Conservation (phyloP, 1,140 invertebrate genomes). For the Brachionus plicatilis region DNA sequence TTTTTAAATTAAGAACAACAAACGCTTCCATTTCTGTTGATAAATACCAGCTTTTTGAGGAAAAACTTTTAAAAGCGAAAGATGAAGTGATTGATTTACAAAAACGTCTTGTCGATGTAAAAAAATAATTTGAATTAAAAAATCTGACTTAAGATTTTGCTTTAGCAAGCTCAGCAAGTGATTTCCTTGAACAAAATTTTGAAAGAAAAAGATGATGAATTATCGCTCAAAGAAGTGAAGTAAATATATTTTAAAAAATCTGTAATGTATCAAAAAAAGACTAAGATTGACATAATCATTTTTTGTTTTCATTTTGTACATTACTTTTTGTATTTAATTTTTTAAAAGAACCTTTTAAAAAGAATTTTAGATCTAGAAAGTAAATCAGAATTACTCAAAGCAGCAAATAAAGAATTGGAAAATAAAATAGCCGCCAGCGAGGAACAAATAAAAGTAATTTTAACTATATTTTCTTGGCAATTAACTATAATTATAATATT, state of each 20-base stretch:
- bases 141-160: not conserved
- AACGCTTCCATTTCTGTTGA: not conserved
- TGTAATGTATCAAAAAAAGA: too few relatives aligned
- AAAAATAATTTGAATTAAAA: not conserved
- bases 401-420: constrained; percentile 50
- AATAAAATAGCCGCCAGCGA: not conserved
- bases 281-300: too few relatives aligned
- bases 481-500: too few relatives aligned
- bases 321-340: not conserved
- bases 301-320: not conserved
- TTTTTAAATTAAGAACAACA: not conserved
- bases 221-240: constrained; percentile 69
- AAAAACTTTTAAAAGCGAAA: constrained; percentile 30
- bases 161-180: constrained; percentile 76
- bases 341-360: not conserved
- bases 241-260: constrained; percentile 52
- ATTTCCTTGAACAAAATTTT: constrained; percentile 78
- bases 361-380: constrained; percentile 69
- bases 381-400: constrained; percentile 60
- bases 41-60: not conserved
- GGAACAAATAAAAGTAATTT: not conserved
- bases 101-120: constrained; percentile 26
- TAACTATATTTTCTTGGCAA: not conserved
- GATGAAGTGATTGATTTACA: constrained; percentile 38
- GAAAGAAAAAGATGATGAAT: constrained; percentile 74